phyloP scores from a whole-genome alignment of 2,113 vertebrate species.

The Panurus biarmicus region DNA sequence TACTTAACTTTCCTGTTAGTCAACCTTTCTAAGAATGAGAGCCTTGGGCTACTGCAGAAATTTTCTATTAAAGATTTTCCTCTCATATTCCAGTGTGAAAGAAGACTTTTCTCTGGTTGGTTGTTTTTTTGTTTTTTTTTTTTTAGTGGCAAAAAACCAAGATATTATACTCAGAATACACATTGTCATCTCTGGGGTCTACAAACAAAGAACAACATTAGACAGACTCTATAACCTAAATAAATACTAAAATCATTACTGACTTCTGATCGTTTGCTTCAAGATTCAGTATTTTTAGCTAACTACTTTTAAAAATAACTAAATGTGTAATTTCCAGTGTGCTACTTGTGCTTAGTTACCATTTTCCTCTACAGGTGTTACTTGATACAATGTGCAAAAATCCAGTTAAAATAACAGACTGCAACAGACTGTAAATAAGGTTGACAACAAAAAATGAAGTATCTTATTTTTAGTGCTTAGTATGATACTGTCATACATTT shows the following conservation, averaged over 20 bases:
- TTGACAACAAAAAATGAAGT: slow-evolving; percentile 52
- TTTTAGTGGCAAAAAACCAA: slow-evolving; percentile 12
- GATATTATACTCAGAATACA: not conserved
- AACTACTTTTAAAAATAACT: slow-evolving; percentile 29
- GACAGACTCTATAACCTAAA: slow-evolving; percentile 22
- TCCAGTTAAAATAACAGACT: slow-evolving; percentile 61
- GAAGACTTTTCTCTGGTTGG: not conserved
- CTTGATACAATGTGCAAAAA: slow-evolving; percentile 57
- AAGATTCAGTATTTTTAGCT: slow-evolving; percentile 22
- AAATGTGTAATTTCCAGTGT: slow-evolving; percentile 56
- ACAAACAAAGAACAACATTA: not conserved
- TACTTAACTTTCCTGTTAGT: slow-evolving; percentile 27
- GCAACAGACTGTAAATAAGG: slow-evolving; percentile 71
- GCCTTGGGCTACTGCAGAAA: slow-evolving; percentile 2
- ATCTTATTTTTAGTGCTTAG: slow-evolving; percentile 59
- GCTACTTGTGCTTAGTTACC: slow-evolving; percentile 68
- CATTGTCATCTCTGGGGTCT: not conserved
- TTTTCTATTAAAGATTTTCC: slow-evolving; percentile 1
- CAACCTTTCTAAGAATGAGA: slow-evolving; percentile 32
- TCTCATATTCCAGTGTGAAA: slow-evolving; percentile 37
- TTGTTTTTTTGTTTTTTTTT: not conserved
- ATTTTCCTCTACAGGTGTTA: slow-evolving; percentile 43
- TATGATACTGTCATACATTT: slow-evolving; percentile 55
- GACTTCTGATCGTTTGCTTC: slow-evolving; percentile 9
- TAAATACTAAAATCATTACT: slow-evolving; percentile 27